Evolutionary conservation across 2,888 invertebrate species (phyloP), one percentile per base, ranked within the genome.

Genomic region (Anticlea derivata): DNA sequence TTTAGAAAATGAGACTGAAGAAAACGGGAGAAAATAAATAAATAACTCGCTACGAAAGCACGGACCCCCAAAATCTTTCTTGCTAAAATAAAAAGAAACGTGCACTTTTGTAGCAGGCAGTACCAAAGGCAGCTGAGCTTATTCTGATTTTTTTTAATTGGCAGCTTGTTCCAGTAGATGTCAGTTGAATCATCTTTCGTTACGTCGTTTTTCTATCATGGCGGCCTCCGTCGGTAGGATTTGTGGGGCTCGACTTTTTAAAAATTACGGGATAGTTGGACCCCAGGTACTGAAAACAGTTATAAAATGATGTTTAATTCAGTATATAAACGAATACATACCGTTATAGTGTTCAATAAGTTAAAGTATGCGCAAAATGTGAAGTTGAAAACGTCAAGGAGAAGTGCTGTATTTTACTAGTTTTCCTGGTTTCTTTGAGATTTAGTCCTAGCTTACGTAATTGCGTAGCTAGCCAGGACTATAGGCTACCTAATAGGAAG

Each of bases 181-280:
- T 86, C 88, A 86, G 63, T 75, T 61, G 66, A 67, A 72, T 77
- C 68, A 72, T 78, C 81, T 77, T 80, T 86, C 85, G 80, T 76
- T 81, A 70, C 83, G 86, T 86, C 86, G 88, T 86, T 88, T 88
- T 85, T 77, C 92, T 93, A 96, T 94, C 93, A 96, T 96, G 96
- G 96, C 96, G 93, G 95, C 95, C 90, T 93, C 94, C 86, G 94
- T 96, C 87, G 95, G 96, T 92, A 94, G 96, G 92, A 94, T 96
- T 93, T 96, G 94, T 92, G 95, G 95, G 91, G 94, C 95, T 83
- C 94, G 94, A 86, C 93, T 96, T 88, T 93, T 96, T 79, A 96
- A 94, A 93, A 92, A 94, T 72, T 93, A 92, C 89, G 93, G 93
- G 86, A 91, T 93, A 78, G 87, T 93, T 78, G 85, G 93, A 75